Base-by-base conservation (phyloP, 2,888 invertebrate genomes). In the Sarcophaga variegata region DNA sequence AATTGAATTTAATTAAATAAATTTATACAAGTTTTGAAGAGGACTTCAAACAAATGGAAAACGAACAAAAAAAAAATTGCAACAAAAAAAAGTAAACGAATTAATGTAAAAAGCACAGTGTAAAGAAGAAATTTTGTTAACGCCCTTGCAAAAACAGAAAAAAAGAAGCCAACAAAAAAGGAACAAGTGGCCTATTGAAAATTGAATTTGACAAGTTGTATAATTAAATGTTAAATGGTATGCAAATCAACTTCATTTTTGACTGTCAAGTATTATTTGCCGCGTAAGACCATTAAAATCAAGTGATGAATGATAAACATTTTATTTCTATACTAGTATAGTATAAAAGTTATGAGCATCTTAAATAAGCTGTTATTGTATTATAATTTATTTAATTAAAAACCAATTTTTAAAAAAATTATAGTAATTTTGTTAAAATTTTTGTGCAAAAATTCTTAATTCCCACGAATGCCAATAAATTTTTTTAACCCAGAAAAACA, bases 1-100 rank as follows among this genome's bases (percentile, higher is more conserved):
- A 83, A 84, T 83, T 81, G 89, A 89, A 90, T 89, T 89, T 90
- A 91, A 91, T 91, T 91, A 90, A 90, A 90, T 88, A 88, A 86
- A 90, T 89, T 90, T 89, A 70, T 45, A 76, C 79, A 25, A 76
- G 72, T 78, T 89, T 54, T 89, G 84, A 89, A 89, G 88, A 89
- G 89, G 87, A 89, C 88, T 89, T 77, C 63, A 85, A 75, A 75
- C 66, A 54, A 77, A 37, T 62, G 60, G 77, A 66, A 74, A 64
- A 37, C 20, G 45, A 27, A 66, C 14, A 71, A 82, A 45, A 22
- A 47, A 17, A 80, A 66, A 74, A 62, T 14, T n/a, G 4, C 49
- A 49, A 45, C 5, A 37, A 64, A 83, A 64, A 75, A 11, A 80
- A 86, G 62, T 27, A 62, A 63, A 17, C 70, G 70, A 72, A 76